These are phyloP conservation scores for Lithobates pipiens DNA, from an alignment of 2,797 vertebrate genomes.

Conservation along the genomic window DNA sequence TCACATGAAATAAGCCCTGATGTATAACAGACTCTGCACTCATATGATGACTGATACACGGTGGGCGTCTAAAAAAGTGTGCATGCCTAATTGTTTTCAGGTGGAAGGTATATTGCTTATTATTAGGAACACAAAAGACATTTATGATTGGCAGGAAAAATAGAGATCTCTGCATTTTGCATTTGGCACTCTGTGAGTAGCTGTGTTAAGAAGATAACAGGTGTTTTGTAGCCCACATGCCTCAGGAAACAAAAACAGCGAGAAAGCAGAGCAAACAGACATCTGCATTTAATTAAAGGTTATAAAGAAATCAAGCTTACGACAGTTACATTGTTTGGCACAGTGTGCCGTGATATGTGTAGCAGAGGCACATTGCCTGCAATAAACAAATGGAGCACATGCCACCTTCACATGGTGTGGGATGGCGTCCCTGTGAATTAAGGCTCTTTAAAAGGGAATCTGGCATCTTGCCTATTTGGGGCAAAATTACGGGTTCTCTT, in stretches of 20 bases:
- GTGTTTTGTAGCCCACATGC: slow-evolving; percentile 10
- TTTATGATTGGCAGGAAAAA: slow-evolving; percentile 9
- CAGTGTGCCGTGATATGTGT: not conserved
- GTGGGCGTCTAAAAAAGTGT: slow-evolving; percentile 6
- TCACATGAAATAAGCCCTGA: not conserved
- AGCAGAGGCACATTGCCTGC: not conserved
- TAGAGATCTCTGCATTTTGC: not conserved
- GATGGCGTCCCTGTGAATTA: too few relatives aligned
- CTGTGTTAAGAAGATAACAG: slow-evolving; percentile 24
- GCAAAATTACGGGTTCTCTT: too few relatives aligned
- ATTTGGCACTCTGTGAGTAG: not conserved
- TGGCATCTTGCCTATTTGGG: too few relatives aligned
- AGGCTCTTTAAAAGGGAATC: too few relatives aligned
- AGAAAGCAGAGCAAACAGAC: not conserved
- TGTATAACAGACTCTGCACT: not conserved
- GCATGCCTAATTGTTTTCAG: slow-evolving; percentile 29
- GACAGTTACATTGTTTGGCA: not conserved
- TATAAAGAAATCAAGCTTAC: not conserved
- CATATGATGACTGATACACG: slow-evolving; percentile 5
- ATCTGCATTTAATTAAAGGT: slow-evolving; percentile 1
- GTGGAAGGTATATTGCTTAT: slow-evolving; percentile 26
- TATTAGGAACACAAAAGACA: slow-evolving; percentile 26
- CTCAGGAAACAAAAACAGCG: slow-evolving; percentile 8
- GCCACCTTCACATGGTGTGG: too few relatives aligned
- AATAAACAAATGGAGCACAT: too few relatives aligned